These are phyloP conservation scores for Saguinus midas DNA, from an alignment of 2,113 vertebrate species.

Conservation along the genomic window DNA sequence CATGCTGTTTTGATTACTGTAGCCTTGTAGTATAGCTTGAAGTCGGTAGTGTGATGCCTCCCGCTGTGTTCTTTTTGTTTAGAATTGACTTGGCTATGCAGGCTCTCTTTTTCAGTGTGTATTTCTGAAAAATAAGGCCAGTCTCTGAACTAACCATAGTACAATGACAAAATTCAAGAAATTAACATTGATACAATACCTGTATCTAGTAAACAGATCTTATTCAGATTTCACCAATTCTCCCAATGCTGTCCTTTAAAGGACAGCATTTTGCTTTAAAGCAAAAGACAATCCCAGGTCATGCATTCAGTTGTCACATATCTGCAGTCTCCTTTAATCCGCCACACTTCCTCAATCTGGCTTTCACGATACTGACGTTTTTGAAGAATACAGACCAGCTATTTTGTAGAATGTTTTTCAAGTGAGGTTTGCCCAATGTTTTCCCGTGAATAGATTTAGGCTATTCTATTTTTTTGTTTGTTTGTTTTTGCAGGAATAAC, in stretches of 20 bases:
- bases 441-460: neutral
- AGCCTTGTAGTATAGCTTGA: too few species aligned
- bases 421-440: neutral
- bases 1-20: too few species aligned
- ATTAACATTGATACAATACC: neutral
- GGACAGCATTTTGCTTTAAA: neutral
- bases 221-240: neutral
- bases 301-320: neutral
- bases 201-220: neutral
- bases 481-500: neutral
- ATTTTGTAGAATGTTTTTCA: neutral
- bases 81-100: too few species aligned
- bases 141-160: neutral
- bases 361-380: neutral
- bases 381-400: neutral
- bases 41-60: too few species aligned
- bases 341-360: neutral
- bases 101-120: neutral
- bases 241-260: neutral
- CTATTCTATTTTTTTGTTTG: neutral
- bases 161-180: neutral
- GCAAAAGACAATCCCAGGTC: neutral
- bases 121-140: neutral
- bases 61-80: too few species aligned
- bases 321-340: neutral